Percentiles rank a stretch among this genome's conserved stretches.
These are phyloP conservation scores for Parnassius mnemosyne DNA, from an alignment of 2,888 invertebrate genomes.

Conservation along the genomic window DNA sequence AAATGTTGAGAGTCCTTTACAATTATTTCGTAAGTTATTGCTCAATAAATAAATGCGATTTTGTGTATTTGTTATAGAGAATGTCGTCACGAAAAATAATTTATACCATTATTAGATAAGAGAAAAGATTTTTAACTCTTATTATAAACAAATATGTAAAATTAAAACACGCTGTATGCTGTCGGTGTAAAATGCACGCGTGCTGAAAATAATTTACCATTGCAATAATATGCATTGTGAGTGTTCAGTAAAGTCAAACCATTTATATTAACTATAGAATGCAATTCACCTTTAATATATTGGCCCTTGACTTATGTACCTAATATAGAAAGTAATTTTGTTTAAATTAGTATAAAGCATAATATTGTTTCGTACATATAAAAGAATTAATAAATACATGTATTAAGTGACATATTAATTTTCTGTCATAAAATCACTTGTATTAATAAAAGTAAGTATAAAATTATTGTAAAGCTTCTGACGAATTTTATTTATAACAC, in stretches of 20 bases:
- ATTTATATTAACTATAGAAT: background rate
- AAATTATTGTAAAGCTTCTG: conserved; percentile 3
- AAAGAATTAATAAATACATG: conserved; percentile 2
- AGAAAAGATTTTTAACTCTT: conserved; percentile 66
- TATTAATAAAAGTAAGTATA: background rate
- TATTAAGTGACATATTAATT: background rate
- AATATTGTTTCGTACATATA: background rate
- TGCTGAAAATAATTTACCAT: conserved; percentile 50
- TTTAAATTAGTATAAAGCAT: conserved; percentile 1
- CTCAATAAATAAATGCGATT: conserved; percentile 50
- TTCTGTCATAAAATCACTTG: background rate
- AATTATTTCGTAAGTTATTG: conserved; percentile 41
- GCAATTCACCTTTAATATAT: background rate
- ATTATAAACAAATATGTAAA: conserved; percentile 54
- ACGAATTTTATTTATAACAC: conserved; percentile 13
- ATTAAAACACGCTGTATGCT: conserved; percentile 70
- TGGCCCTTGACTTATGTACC: background rate
- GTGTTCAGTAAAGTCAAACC: conserved; percentile 9
- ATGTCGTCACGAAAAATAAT: conserved; percentile 56
- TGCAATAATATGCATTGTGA: conserved; percentile 6
- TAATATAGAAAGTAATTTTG: conserved; percentile 6
- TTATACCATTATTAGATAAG: conserved; percentile 47
- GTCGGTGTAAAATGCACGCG: conserved; percentile 74
- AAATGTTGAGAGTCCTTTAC: background rate
- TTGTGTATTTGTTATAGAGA: conserved; percentile 39